Conservation (phyloP, 2,888 invertebrate genomes). For the Acanthopleura granulata region DNA sequence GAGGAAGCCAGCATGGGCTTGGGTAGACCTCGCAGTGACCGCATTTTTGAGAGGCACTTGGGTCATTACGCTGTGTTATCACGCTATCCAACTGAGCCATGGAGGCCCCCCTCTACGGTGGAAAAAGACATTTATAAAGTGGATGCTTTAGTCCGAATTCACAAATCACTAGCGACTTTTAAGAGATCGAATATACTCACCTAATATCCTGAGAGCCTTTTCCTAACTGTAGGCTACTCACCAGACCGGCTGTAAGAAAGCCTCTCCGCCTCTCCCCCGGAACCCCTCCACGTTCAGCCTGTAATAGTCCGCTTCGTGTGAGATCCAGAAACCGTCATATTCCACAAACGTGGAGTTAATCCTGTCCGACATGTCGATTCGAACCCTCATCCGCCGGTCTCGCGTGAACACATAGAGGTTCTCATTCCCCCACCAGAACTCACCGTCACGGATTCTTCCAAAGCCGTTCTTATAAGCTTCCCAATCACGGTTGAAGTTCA, state of each 20-base stretch:
- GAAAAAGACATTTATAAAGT: no score
- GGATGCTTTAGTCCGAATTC: no score
- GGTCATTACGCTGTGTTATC: no score
- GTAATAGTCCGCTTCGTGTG: neutral
- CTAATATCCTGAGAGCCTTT: no score
- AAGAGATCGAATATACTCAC: no score
- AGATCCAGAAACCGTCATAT: slow-evolving; percentile 13
- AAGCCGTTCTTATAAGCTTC: neutral
- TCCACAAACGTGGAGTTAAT: neutral
- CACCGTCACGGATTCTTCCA: neutral
- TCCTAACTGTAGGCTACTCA: no score
- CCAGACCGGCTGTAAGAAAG: neutral
- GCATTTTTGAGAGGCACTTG: no score
- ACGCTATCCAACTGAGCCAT: no score
- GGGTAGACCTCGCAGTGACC: no score
- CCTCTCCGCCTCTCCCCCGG: slow-evolving; percentile 10
- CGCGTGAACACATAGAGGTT: slow-evolving; percentile 9
- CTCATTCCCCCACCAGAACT: slow-evolving; percentile 16
- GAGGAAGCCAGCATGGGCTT: no score
- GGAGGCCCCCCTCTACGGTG: no score
- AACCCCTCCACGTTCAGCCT: slow-evolving; percentile 11
- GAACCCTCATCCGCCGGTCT: slow-evolving; percentile 6
- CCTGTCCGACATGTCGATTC: slow-evolving; percentile 2
- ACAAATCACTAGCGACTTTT: no score
- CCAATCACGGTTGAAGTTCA: slow-evolving; percentile 14